These are phyloP conservation scores for Darevskia mixta DNA, from an alignment of 2,797 vertebrate genomes.

Conservation along the genomic window DNA sequence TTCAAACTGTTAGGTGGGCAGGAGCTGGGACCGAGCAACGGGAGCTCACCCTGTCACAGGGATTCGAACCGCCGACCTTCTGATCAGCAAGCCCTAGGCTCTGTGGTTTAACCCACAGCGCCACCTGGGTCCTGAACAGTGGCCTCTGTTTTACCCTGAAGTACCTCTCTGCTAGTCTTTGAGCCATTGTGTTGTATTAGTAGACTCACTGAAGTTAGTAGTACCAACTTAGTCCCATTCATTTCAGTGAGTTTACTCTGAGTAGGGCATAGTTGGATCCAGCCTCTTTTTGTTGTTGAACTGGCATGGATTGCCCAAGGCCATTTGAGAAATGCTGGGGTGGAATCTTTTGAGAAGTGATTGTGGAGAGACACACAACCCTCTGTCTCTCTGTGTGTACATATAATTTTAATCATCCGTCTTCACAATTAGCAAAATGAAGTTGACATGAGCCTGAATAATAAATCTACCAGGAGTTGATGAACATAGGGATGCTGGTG, in stretches of 20 bases:
- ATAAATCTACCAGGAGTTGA: slow-evolving; percentile 21
- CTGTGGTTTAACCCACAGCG: too few species aligned
- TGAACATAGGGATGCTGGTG: neutral
- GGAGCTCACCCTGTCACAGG: too few species aligned
- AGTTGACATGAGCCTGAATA: slow-evolving; percentile 28
- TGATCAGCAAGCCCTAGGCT: too few species aligned
- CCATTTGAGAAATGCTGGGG: neutral
- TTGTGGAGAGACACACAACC: neutral
- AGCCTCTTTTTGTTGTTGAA: neutral
- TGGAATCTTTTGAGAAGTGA: slow-evolving; percentile 8
- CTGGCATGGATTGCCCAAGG: too few species aligned
- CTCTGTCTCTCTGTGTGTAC: neutral
- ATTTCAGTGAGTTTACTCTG: too few species aligned
- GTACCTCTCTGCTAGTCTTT: neutral
- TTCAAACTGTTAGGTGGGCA: too few species aligned
- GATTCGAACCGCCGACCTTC: too few species aligned
- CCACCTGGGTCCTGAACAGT: too few species aligned
- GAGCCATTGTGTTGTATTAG: neutral
- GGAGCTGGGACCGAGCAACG: too few species aligned
- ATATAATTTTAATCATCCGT: slow-evolving; percentile 10
- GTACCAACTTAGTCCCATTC: too few species aligned
- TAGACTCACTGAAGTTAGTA: too few species aligned
- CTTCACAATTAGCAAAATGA: slow-evolving; percentile 39
- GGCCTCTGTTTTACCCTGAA: neutral
- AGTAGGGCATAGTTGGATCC: too few species aligned